Evolutionary conservation across 2,113 vertebrate genomes (phyloP).

Genomic region (Entosphenus tridentatus): DNA sequence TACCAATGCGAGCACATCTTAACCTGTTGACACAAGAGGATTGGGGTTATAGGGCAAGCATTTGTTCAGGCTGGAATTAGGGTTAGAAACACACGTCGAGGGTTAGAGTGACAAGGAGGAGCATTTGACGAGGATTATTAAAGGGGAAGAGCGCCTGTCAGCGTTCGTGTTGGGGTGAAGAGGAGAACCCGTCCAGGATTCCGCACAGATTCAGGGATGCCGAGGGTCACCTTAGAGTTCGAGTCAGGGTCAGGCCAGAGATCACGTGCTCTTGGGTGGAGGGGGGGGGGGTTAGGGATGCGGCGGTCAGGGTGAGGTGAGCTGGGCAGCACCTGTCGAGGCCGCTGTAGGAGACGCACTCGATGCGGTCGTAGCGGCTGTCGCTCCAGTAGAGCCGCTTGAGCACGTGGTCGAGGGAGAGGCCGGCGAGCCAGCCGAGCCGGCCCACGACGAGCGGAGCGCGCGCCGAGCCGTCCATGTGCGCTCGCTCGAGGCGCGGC

Average conservation of each 20-base stretch:
- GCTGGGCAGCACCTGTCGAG: constrained; percentile 21
- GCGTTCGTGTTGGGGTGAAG: background rate
- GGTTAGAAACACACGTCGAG: too few species aligned
- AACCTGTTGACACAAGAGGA: too few species aligned
- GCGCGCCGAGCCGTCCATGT: constrained; percentile 29
- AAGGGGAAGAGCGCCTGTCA: background rate
- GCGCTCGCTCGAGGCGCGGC: constrained; percentile 26
- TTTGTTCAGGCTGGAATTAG: too few species aligned
- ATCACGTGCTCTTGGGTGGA: background rate
- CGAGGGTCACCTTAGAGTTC: background rate
- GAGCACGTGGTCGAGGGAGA: constrained; percentile 25
- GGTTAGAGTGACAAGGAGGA: too few species aligned
- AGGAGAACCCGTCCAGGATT: background rate
- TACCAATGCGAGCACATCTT: too few species aligned
- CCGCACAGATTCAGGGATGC: background rate
- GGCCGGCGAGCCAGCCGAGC: constrained; percentile 22
- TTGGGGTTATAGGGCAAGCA: too few species aligned
- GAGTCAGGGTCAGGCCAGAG: too few species aligned
- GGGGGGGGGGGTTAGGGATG: background rate
- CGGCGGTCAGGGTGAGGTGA: background rate
- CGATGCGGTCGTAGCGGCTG: constrained; percentile 29
- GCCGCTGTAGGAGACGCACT: constrained; percentile 26
- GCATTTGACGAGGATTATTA: background rate
- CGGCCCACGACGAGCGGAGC: constrained; percentile 20
- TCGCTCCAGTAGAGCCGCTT: constrained; percentile 29